Conservation (phyloP, 2,888 invertebrate genomes). For the Plebejus argus region DNA sequence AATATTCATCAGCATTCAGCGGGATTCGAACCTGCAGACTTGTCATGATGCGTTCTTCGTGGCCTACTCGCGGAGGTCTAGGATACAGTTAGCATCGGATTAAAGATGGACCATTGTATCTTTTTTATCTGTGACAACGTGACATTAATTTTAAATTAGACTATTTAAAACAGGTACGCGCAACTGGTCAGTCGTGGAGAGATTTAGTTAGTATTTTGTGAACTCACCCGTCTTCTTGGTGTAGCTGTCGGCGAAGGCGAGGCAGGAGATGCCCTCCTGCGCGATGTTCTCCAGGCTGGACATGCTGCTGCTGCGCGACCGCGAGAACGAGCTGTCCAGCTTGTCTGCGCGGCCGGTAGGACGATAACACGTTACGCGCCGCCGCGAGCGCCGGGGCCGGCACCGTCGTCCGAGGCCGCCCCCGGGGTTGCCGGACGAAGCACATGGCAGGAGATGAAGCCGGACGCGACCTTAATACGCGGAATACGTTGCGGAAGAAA, state of each 20-base stretch:
- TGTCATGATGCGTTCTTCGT: too few relatives aligned
- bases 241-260: constrained; percentile 97
- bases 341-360: constrained; percentile 92
- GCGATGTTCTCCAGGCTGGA: constrained; percentile 98
- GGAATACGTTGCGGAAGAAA: neutral
- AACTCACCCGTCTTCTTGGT: constrained; percentile 95
- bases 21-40: too few relatives aligned
- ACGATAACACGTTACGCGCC: constrained; percentile 61
- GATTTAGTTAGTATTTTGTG: neutral
- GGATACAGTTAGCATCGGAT: too few relatives aligned
- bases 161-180: too few relatives aligned
- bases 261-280: constrained; percentile 96
- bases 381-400: constrained; percentile 16
- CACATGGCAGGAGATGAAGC: neutral
- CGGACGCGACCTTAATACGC: neutral
- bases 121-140: too few relatives aligned
- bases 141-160: too few relatives aligned
- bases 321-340: constrained; percentile 97
- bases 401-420: neutral
- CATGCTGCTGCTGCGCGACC: constrained; percentile 98
- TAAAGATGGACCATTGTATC: too few relatives aligned
- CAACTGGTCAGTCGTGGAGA: too few relatives aligned
- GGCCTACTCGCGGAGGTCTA: too few relatives aligned
- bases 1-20: too few relatives aligned
- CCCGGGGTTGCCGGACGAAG: neutral